These are phyloP conservation scores for Plebejus argus DNA, from an alignment of 2,888 invertebrate species.

Conservation along the genomic window DNA sequence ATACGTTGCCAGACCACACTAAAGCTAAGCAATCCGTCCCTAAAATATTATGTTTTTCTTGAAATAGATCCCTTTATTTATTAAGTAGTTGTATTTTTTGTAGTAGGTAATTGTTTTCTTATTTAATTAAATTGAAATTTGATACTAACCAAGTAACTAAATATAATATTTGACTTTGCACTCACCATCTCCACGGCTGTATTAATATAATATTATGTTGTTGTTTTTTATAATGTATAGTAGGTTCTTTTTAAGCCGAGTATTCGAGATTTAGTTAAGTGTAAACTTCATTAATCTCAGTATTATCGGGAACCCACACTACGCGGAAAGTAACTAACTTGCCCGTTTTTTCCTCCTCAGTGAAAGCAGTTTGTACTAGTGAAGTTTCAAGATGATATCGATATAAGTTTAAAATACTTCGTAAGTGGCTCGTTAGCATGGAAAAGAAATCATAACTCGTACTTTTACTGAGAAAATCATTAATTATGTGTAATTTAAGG, in stretches of 20 bases:
- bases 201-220: too few species aligned
- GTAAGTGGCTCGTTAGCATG: conserved; percentile 28
- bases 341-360: neutral
- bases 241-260: too few species aligned
- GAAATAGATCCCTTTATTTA: neutral
- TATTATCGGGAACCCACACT: neutral
- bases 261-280: neutral
- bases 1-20: too few species aligned
- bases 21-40: too few species aligned
- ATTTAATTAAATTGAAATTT: too few species aligned
- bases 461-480: conserved; percentile 16
- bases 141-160: too few species aligned
- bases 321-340: neutral
- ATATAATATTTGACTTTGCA: too few species aligned
- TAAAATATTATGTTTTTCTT: neutral
- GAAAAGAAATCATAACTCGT: conserved; percentile 9
- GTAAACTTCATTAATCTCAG: neutral
- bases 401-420: conserved; percentile 30
- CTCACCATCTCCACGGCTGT: too few species aligned
- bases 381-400: conserved; percentile 30
- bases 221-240: too few species aligned
- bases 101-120: too few species aligned
- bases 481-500: conserved; percentile 17
- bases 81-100: too few species aligned
- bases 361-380: conserved; percentile 27